Percentiles rank a stretch among this genome's conserved stretches.
Conservation (phyloP, 2,113 vertebrate species). For the Plotosus lineatus region DNA sequence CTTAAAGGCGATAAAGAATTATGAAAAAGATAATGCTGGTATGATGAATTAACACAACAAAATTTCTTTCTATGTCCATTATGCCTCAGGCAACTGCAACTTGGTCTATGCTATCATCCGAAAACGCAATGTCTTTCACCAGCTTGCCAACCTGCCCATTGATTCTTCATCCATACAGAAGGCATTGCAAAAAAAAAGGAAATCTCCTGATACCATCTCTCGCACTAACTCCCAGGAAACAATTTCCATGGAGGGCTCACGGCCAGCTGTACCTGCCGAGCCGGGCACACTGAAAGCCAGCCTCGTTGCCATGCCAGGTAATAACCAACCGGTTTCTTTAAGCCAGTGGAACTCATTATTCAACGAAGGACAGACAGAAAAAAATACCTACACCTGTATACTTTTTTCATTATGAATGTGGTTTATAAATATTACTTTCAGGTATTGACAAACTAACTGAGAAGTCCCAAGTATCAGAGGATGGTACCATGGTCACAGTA, state of each 20-base stretch:
- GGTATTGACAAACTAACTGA: slow-evolving; percentile 96
- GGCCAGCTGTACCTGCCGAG: slow-evolving; percentile 89
- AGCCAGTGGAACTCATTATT: background rate
- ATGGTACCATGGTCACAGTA: slow-evolving; percentile 89
- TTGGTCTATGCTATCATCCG: slow-evolving; percentile 97
- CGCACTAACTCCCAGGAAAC: slow-evolving; percentile 92
- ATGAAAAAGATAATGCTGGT: background rate
- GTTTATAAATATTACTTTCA: slow-evolving; percentile 52
- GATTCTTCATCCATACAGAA: slow-evolving; percentile 88
- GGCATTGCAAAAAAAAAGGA: slow-evolving; percentile 88
- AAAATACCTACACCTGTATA: background rate
- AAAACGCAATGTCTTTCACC: slow-evolving; percentile 93
- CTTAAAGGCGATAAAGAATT: background rate
- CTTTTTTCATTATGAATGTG: background rate
- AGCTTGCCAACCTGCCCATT: slow-evolving; percentile 90
- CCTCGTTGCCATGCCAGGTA: slow-evolving; percentile 93
- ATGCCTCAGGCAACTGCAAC: slow-evolving; percentile 87
- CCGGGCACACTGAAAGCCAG: slow-evolving; percentile 92
- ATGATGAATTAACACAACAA: background rate
- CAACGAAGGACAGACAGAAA: background rate
- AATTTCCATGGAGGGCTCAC: slow-evolving; percentile 93
- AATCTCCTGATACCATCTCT: slow-evolving; percentile 82
- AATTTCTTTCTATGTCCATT: background rate
- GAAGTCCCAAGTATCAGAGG: slow-evolving; percentile 96
- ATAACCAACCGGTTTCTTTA: background rate